These are phyloP conservation scores for Glandiceps talaboti DNA, from an alignment of 53 echinoderm and acorn worm genomes.

Conservation along the genomic window DNA sequence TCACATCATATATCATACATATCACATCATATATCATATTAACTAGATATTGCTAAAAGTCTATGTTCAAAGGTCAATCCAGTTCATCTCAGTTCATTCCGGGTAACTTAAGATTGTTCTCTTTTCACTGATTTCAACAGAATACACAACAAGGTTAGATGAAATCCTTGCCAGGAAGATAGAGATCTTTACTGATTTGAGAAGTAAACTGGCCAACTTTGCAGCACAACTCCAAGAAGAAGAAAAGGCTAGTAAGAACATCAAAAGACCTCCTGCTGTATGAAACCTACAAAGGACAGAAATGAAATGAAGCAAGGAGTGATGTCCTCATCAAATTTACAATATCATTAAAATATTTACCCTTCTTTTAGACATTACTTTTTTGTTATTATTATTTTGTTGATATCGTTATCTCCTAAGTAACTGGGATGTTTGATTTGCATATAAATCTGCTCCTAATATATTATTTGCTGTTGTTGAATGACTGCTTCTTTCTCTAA, in stretches of 20 bases:
- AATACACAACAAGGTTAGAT: conserved; percentile 75
- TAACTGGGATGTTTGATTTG: too few relatives aligned
- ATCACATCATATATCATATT: neutral
- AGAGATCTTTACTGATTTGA: conserved; percentile 49
- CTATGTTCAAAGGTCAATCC: too few relatives aligned
- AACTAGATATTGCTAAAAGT: too few relatives aligned
- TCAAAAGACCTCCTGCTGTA: conserved; percentile 37
- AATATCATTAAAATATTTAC: neutral
- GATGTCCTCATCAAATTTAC: neutral
- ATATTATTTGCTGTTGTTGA: too few relatives aligned
- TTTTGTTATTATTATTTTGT: too few relatives aligned
- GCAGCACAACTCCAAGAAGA: conserved; percentile 68
- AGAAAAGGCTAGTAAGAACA: conserved; percentile 92
- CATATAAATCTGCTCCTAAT: too few relatives aligned
- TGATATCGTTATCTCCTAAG: too few relatives aligned
- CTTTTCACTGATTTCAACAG: conserved; percentile 14
- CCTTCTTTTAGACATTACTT: neutral
- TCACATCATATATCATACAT: too few relatives aligned
- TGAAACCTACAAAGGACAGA: neutral
- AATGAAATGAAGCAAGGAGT: neutral
- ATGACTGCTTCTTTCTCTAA: too few relatives aligned
- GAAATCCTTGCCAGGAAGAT: conserved; percentile 83
- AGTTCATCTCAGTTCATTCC: too few relatives aligned
- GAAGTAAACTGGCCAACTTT: conserved; percentile 68
- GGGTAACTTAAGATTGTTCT: neutral